A percentile compares a stretch with the other conserved stretches of the same genome.
phyloP scores from a whole-genome alignment of 2,797 vertebrate species.

The Takifugu ocellatus region DNA sequence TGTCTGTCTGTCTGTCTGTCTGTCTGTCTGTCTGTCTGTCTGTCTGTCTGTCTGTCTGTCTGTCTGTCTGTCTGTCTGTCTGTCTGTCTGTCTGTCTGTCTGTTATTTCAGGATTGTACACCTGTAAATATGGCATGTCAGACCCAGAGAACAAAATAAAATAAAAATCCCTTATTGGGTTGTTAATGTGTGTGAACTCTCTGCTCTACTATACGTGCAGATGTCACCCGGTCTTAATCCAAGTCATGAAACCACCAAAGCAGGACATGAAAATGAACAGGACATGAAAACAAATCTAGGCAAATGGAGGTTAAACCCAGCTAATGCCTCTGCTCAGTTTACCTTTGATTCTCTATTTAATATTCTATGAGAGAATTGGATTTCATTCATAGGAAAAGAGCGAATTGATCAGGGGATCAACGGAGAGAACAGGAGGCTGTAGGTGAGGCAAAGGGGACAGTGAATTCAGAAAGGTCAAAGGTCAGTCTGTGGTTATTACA shows the following conservation, averaged over 20 bases:
- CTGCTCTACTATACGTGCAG: slow-evolving; percentile 8
- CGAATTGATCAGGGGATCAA: background rate
- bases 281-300: slow-evolving; percentile 32
- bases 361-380: too few relatives aligned
- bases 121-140: background rate
- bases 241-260: slow-evolving; percentile 16
- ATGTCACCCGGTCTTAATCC: slow-evolving; percentile 25
- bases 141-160: background rate
- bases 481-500: slow-evolving; percentile 29
- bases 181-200: background rate
- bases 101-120: background rate
- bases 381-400: background rate
- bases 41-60: too few relatives aligned
- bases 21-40: too few relatives aligned
- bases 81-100: too few relatives aligned
- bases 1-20: too few relatives aligned
- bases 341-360: slow-evolving; percentile 8
- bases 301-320: slow-evolving; percentile 29
- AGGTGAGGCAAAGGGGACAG: background rate
- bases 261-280: slow-evolving; percentile 30
- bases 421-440: background rate
- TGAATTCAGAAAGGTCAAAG: slow-evolving; percentile 20
- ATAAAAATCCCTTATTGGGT: slow-evolving; percentile 6
- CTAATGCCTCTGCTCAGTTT: slow-evolving; percentile 28
- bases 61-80: too few relatives aligned